Evolutionary conservation across 2,888 invertebrate genomes (phyloP).

Genomic region (Odontothrips loti): DNA sequence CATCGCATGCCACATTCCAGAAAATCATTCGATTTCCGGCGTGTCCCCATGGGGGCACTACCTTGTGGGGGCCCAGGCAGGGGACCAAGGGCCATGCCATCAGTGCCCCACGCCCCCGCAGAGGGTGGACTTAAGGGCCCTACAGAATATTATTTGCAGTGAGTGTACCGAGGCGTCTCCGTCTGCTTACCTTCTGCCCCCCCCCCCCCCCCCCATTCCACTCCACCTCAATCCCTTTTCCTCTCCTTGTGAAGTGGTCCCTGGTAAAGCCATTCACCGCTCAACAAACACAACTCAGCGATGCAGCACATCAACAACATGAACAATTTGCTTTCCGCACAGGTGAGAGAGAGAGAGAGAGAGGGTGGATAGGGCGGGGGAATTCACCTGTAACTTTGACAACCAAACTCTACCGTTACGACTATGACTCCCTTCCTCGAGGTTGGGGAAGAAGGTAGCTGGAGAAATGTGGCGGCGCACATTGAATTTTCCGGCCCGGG

Average conservation of each 20-base stretch:
- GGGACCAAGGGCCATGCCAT: no score
- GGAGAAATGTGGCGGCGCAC: no score
- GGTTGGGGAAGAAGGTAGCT: not conserved
- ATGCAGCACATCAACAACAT: not conserved
- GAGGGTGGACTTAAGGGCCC: not conserved
- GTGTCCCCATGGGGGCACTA: no score
- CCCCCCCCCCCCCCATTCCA: no score
- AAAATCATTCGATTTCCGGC: no score
- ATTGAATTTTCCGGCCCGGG: no score
- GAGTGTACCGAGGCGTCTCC: conserved; percentile 1
- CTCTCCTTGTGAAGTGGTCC: not conserved
- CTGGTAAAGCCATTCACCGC: not conserved
- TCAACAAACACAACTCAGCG: not conserved
- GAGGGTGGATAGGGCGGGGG: no score
- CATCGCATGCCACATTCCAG: no score
- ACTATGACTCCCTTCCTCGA: not conserved
- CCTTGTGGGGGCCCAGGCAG: no score
- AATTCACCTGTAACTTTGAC: no score
- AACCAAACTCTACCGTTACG: no score
- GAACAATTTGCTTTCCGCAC: not conserved
- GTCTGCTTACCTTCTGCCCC: not conserved
- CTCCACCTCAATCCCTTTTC: no score
- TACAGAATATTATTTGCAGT: not conserved
- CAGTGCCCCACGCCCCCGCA: not conserved
- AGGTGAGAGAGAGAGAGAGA: not conserved